Base-by-base conservation (phyloP, 1,140 invertebrate species). In the Gonatopus flavifemur region DNA sequence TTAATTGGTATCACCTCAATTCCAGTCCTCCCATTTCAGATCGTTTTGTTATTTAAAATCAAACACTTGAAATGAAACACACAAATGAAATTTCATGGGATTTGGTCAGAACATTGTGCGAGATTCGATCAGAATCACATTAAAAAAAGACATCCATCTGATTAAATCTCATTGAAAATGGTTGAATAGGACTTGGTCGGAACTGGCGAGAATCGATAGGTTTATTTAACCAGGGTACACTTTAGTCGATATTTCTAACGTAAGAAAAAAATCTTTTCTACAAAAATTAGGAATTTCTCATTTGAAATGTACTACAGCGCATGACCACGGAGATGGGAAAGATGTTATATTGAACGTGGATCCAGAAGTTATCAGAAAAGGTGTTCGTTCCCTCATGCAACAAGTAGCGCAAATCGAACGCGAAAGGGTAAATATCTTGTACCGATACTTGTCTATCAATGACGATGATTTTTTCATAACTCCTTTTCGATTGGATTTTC, bases 381-480 rank as follows among this genome's bases (percentile, higher is more conserved):
- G 91, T 7, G 86, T 94, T 1, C 80, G 91, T 45, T 89, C 87
- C 63, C 81, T 94, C 13, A 93, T 94, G 88, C 89, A 93, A 64
- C 91, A 93, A 80, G 87, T 95, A 22, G 91, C 89, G 1, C 87
- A 89, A 70, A 85, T 93, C 39, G 91, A 94, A 76, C 80, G 91
- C 16, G 91, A 94, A 72, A 86, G 87, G 67, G 86, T 88, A 74
- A 71, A 62, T 66, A 39, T 16, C 18, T 10, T 31, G 16, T 18
- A 46, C 33, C 47, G 41, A 48, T 15, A 43, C 28, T 41, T 31
- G n/a, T 36, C 15, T 6, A 16, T 18, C n/a, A n/a, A n/a, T n/a
- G n/a, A n/a, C n/a, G n/a, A n/a, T n/a, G n/a, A n/a, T n/a, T n/a
- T n/a, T n/a, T n/a, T n/a, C n/a, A n/a, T n/a, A n/a, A n/a, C n/a